Percentiles rank a stretch among this genome's conserved stretches.
phyloP scores from a whole-genome alignment of 2,888 invertebrate species.

The Seira sanloemensis region DNA sequence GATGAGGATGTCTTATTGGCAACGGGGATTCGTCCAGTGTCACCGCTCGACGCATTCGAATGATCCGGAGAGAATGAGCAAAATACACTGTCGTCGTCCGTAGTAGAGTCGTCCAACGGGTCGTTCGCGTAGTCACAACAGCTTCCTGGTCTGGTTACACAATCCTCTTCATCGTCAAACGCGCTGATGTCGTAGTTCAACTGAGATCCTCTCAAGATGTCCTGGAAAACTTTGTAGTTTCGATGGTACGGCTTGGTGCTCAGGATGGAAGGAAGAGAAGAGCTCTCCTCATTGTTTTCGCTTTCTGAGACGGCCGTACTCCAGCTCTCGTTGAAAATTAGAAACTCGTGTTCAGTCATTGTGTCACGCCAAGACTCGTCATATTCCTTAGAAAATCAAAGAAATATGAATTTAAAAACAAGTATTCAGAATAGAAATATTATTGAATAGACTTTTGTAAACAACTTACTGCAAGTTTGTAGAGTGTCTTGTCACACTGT shows the following conservation, averaged over 20 bases:
- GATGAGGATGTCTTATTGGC: neutral
- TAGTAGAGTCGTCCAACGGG: constrained; percentile 40
- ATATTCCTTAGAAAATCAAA: constrained; percentile 38
- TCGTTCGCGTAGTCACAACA: constrained; percentile 24
- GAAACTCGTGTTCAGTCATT: constrained; percentile 56
- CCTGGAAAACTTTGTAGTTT: constrained; percentile 13
- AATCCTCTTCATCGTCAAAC: constrained; percentile 38
- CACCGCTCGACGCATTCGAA: neutral
- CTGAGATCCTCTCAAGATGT: constrained; percentile 11
- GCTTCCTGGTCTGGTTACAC: constrained; percentile 17
- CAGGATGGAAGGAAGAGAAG: neutral
- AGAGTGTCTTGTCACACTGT: constrained; percentile 34
- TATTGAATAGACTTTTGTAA: neutral
- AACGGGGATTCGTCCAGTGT: neutral
- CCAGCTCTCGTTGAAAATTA: constrained; percentile 60
- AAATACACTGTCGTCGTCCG: constrained; percentile 38
- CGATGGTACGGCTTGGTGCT: neutral
- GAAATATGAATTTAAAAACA: too few relatives aligned
- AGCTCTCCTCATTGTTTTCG: neutral
- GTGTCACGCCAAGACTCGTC: constrained; percentile 56
- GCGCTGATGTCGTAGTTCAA: neutral
- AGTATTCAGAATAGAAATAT: too few relatives aligned
- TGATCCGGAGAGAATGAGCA: neutral
- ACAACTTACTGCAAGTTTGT: constrained; percentile 50
- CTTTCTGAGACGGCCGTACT: constrained; percentile 28